Conservation (phyloP, 2,888 invertebrate genomes). For the Lycia hirtaria region DNA sequence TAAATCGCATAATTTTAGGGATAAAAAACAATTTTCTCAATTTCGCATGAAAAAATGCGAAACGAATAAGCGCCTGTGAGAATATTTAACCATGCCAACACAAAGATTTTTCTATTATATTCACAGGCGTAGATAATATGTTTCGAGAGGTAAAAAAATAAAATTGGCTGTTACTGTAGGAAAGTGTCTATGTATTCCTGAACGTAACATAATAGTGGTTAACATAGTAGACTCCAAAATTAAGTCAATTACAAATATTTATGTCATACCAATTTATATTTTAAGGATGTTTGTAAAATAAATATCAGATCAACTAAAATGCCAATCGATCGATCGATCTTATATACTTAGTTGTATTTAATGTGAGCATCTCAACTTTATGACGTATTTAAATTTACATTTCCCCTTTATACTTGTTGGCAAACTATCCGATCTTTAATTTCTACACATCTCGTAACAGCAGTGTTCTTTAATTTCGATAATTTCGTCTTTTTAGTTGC, state of each 20-base stretch:
- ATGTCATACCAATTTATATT: not conserved
- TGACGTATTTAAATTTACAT: not conserved
- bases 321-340: not conserved
- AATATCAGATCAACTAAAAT: not conserved
- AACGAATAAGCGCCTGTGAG: too few species aligned
- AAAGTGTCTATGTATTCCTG: not conserved
- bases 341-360: too few species aligned
- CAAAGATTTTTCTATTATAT: too few species aligned
- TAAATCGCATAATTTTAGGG: too few species aligned
- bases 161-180: not conserved
- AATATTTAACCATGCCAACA: too few species aligned
- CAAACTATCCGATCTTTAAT: slow-evolving; percentile 60
- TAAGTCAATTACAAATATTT: not conserved
- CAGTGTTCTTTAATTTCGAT: not conserved
- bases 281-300: not conserved
- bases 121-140: too few species aligned
- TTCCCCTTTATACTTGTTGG: too few species aligned
- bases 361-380: not conserved
- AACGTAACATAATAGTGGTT: not conserved
- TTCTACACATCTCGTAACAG: slow-evolving; percentile 54
- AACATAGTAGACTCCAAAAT: not conserved
- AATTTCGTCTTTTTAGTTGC: not conserved
- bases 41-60: too few species aligned
- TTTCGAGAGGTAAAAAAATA: too few species aligned
- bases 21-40: too few species aligned